Percentiles rank a stretch among this genome's conserved stretches.
Evolutionary conservation across 2,888 invertebrate genomes (phyloP).

Genomic region (Macrosoma leucophasiata): DNA sequence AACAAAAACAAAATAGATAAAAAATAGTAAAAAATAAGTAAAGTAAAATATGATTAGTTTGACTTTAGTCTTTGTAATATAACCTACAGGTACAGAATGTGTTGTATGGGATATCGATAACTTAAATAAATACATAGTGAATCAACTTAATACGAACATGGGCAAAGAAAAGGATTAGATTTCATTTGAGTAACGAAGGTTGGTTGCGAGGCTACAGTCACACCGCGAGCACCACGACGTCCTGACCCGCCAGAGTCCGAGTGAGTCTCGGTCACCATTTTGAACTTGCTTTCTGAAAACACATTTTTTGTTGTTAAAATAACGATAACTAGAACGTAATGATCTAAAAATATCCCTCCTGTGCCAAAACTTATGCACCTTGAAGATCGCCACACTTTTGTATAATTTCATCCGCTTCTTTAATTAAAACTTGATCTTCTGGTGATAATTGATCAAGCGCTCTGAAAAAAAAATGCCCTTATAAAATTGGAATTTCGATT

Average conservation of each 20-base stretch:
- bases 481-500: constrained; percentile 1
- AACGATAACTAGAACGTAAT: no score
- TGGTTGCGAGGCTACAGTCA: constrained; percentile 48
- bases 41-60: no score
- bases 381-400: constrained; percentile 56
- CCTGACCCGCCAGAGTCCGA: constrained; percentile 32
- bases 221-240: constrained; percentile 48
- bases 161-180: constrained; percentile 49
- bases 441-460: constrained; percentile 45
- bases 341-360: no score
- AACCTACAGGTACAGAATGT: no score
- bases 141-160: constrained; percentile 34
- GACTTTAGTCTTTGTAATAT: no score
- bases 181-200: constrained; percentile 27
- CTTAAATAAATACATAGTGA: no score
- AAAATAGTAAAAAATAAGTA: no score
- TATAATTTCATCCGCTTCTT: constrained; percentile 63
- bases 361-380: no score
- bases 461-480: constrained; percentile 36
- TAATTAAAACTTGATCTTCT: constrained; percentile 47
- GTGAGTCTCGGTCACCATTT: constrained; percentile 28
- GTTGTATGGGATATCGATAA: no score
- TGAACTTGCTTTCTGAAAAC: no score
- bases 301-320: no score
- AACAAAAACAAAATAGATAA: no score